A percentile compares a stretch with the other conserved stretches of the same genome.
Conservation (phyloP, 2,888 invertebrate species). For the Autographa pulchrina region DNA sequence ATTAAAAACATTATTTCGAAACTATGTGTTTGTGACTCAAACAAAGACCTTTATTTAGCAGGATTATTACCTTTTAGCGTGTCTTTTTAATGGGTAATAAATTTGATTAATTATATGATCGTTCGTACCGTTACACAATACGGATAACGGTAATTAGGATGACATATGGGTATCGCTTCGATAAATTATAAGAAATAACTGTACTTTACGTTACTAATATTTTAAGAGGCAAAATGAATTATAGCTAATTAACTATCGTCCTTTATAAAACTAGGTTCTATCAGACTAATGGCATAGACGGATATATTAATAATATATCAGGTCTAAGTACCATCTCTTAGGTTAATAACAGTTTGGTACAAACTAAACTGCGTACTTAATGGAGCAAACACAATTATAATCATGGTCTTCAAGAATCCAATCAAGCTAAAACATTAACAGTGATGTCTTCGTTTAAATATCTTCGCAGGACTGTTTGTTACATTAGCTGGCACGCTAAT, state of each 20-base stretch:
- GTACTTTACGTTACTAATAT: neutral
- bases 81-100: neutral
- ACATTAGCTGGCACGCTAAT: slow-evolving; percentile 75
- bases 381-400: slow-evolving; percentile 8
- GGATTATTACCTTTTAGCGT: no score
- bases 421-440: slow-evolving; percentile 45
- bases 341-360: neutral
- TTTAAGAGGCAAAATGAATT: slow-evolving; percentile 1
- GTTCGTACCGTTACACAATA: neutral
- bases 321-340: no score
- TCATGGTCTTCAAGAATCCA: slow-evolving; percentile 16
- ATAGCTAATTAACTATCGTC: neutral
- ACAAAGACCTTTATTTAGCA: slow-evolving; percentile 1
- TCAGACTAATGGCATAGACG: no score
- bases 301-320: no score
- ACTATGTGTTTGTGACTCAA: neutral
- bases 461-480: slow-evolving; percentile 58
- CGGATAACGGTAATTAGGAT: neutral
- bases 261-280: no score
- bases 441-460: slow-evolving; percentile 41
- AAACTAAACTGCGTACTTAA: slow-evolving; percentile 14
- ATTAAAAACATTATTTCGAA: slow-evolving; percentile 1
- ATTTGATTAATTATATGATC: neutral
- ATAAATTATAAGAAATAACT: neutral
- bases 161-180: neutral